These are phyloP conservation scores for Notoglanidium macrostoma DNA, from an alignment of 2,797 vertebrate species.

Conservation along the genomic window DNA sequence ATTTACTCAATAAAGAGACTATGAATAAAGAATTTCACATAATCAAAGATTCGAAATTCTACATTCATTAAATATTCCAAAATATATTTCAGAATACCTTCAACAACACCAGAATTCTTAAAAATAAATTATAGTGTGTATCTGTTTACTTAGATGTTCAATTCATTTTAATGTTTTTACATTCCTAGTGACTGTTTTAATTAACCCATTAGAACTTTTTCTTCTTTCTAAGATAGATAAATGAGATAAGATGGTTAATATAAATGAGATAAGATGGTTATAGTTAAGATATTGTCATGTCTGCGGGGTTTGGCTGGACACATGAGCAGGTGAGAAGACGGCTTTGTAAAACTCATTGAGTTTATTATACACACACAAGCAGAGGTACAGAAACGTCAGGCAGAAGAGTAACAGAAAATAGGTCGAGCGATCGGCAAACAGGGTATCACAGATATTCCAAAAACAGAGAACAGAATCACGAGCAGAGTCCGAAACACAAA, in stretches of 20 bases:
- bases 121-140: background rate
- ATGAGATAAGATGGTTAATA: background rate
- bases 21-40: background rate
- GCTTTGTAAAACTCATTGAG: too few relatives aligned
- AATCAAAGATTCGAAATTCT: background rate
- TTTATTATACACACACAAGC: too few relatives aligned
- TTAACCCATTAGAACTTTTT: background rate
- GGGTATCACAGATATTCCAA: too few relatives aligned
- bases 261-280: background rate
- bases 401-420: too few relatives aligned
- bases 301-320: too few relatives aligned
- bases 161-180: background rate
- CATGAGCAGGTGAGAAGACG: too few relatives aligned
- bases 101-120: background rate
- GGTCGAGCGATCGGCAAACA: too few relatives aligned
- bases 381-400: too few relatives aligned
- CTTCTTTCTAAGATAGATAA: background rate
- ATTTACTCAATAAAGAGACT: slow-evolving; percentile 7
- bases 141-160: background rate
- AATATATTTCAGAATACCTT: background rate
- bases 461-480: too few relatives aligned
- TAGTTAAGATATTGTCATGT: too few relatives aligned
- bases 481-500: too few relatives aligned
- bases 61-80: background rate
- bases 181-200: background rate